Evolutionary conservation across 2,888 invertebrate genomes (phyloP).

Genomic region (Koerneria pararmatus): DNA sequence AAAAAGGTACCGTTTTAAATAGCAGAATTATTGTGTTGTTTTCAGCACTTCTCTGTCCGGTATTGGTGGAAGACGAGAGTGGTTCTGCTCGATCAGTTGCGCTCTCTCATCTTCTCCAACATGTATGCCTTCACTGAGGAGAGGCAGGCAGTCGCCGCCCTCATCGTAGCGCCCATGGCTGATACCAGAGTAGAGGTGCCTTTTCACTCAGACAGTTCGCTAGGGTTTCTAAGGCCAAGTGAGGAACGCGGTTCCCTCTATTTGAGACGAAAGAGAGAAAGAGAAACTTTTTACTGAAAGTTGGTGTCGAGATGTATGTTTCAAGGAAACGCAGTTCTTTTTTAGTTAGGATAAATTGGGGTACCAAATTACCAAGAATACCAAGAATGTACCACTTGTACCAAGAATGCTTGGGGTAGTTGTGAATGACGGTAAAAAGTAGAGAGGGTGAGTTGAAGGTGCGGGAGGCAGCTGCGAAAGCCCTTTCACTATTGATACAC

Average conservation of each 20-base stretch:
- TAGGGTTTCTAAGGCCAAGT: too few relatives aligned
- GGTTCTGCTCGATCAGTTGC: conserved; percentile 61
- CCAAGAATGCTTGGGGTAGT: too few relatives aligned
- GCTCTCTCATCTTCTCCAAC: conserved; percentile 64
- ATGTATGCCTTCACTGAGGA: conserved; percentile 59
- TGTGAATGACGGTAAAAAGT: too few relatives aligned
- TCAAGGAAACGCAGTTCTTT: conserved; percentile 24
- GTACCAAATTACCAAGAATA: too few relatives aligned
- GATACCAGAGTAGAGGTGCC: conserved; percentile 20
- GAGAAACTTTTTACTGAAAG: not conserved
- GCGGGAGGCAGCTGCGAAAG: conserved; percentile 76
- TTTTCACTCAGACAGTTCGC: not conserved
- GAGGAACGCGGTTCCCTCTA: too few relatives aligned
- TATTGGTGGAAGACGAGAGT: conserved; percentile 64
- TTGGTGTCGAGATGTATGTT: not conserved
- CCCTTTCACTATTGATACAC: conserved; percentile 80
- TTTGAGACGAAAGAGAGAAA: too few relatives aligned
- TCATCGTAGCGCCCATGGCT: conserved; percentile 14
- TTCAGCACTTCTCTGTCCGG: conserved; percentile 22
- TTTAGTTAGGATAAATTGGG: too few relatives aligned
- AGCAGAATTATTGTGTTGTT: not conserved
- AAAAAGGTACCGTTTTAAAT: not conserved
- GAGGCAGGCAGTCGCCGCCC: conserved; percentile 27
- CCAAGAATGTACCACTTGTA: too few relatives aligned
- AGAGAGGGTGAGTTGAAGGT: too few relatives aligned